Evolutionary conservation across 1,140 invertebrate species (phyloP), one percentile per base, ranked within the genome.

Genomic region (Campodea augens): DNA sequence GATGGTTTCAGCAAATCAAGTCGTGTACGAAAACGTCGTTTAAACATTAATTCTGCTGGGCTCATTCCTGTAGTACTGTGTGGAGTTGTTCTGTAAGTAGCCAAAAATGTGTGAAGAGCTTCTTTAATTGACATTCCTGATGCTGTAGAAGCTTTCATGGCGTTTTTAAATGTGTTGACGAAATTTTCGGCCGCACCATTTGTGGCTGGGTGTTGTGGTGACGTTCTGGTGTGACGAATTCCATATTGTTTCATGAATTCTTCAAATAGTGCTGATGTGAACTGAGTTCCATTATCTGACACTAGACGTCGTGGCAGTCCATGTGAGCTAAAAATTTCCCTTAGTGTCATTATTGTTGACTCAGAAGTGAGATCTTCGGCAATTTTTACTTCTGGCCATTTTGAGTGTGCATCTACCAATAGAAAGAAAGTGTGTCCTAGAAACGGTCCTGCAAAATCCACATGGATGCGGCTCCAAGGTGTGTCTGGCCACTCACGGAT

Each of bases 331-430:
- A 55, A 53, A 13, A 54, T 46, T 15, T 53, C 49, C 12, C 41
- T 44, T 4, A 57, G 44, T 25, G 39, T 51, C 29, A 27, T 32
- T 13, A 54, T 52, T 2, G 50, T 41, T 3, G 25, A 20, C 1
- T 21, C 13, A 29, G 43, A 45, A 13, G 42, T 44, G 5, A 49
- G 47, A 41, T 44, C 45, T 13, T 27, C 37, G 13, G 52, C 24
- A 25, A 46, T 32, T 5, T 41, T 13, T 20, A 62, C 51, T 46
- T 64, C 58, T 5, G 52, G 51, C 60, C 61, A 66, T 43, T 63
- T 65, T 0, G 57, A 57, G 49, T 54, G 53, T 4, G 59, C 53
- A 47, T 68, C 60, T 4, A 60, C 55, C 3, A 66, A 44, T 2
- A 67, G 44, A 5, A 66, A 47, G 49, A 57, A 63, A 32, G 43